Conservation (phyloP, 2,113 vertebrate species). For the Cryptomyrus ogoouensis region DNA sequence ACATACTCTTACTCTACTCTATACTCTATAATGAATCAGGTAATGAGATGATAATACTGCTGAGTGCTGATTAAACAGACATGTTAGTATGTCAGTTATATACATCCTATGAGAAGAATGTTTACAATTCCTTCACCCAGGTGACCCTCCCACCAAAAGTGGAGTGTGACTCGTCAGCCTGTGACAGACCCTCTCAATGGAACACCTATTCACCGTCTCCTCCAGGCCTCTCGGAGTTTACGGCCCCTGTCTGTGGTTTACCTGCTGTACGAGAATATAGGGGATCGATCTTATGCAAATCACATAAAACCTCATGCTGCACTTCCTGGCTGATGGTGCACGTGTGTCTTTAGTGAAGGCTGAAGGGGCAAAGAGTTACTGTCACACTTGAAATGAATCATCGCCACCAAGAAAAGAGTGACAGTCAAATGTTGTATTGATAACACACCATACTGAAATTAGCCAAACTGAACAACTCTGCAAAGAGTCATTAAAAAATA, state of each 20-base stretch:
- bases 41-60: background rate
- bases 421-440: background rate
- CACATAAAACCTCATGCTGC: background rate
- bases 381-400: background rate
- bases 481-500: background rate
- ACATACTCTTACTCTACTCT: background rate
- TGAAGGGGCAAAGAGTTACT: background rate
- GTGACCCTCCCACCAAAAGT: background rate
- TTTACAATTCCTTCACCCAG: too few relatives aligned
- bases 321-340: background rate
- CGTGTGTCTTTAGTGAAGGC: background rate
- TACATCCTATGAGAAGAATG: background rate
- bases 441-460: background rate
- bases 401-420: background rate
- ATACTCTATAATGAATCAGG: background rate
- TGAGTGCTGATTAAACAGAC: background rate
- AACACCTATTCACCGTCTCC: background rate
- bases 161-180: background rate
- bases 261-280: background rate
- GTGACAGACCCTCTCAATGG: background rate
- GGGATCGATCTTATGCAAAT: background rate
- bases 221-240: background rate
- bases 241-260: background rate
- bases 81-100: background rate
- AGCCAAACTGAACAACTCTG: background rate